These are phyloP conservation scores for Lissocephala sabroskyi DNA, from an alignment of 2,888 invertebrate genomes.

Conservation along the genomic window DNA sequence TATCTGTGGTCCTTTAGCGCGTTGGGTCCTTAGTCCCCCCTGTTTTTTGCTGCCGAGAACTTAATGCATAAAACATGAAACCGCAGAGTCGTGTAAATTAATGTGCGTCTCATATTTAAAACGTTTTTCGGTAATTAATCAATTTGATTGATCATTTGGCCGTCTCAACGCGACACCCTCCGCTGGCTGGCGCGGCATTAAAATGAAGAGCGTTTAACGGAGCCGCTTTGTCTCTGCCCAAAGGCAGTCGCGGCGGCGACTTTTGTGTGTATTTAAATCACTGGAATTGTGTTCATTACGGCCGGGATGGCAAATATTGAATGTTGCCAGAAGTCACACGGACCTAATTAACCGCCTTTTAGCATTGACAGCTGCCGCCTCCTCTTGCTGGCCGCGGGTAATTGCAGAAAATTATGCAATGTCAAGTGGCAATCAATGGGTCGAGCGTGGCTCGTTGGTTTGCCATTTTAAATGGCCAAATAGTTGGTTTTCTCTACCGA, in stretches of 20 bases:
- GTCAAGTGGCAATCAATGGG: too few relatives aligned
- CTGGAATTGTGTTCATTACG: slow-evolving; percentile 17
- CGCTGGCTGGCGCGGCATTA: too few relatives aligned
- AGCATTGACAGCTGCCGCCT: neutral
- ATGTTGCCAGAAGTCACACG: neutral
- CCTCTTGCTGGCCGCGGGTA: too few relatives aligned
- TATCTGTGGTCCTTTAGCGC: neutral
- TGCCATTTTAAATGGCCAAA: too few relatives aligned
- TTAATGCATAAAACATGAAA: slow-evolving; percentile 18
- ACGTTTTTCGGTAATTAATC: slow-evolving; percentile 53
- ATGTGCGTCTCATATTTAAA: slow-evolving; percentile 47
- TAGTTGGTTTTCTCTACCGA: too few relatives aligned
- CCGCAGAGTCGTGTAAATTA: slow-evolving; percentile 49
- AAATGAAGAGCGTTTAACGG: too few relatives aligned
- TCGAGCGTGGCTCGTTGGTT: too few relatives aligned
- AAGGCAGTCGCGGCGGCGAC: too few relatives aligned
- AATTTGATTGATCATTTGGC: slow-evolving; percentile 56
- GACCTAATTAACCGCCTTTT: too few relatives aligned
- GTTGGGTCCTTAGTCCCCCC: neutral
- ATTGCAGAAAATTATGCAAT: too few relatives aligned
- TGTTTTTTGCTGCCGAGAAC: neutral
- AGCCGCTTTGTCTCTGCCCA: too few relatives aligned
- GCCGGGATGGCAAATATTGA: neutral
- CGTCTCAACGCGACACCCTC: slow-evolving; percentile 9
- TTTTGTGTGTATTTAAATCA: slow-evolving; percentile 35